These are phyloP conservation scores for Zaprionus africanus DNA, from an alignment of 1,140 invertebrate genomes.

Conservation along the genomic window DNA sequence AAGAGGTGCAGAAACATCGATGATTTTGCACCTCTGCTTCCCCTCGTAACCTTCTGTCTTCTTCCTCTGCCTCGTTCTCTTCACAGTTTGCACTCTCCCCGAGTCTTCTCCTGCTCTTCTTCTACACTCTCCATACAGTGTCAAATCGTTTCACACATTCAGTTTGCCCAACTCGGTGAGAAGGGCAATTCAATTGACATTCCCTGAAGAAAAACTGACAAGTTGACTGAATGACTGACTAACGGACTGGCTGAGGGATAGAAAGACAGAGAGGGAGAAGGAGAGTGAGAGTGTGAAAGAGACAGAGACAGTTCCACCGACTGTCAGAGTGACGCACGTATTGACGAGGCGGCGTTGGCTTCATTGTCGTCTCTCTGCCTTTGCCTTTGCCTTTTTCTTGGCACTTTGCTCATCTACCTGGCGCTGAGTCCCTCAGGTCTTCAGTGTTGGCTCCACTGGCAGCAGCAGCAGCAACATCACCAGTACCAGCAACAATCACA, in stretches of 20 bases:
- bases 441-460: background rate
- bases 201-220: slow-evolving; percentile 42
- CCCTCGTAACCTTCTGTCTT: no score
- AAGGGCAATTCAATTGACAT: slow-evolving; percentile 38
- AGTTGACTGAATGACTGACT: slow-evolving; percentile 37
- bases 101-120: no score
- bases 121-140: no score
- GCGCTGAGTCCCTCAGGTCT: slow-evolving; percentile 27
- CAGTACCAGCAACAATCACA: slow-evolving; percentile 1
- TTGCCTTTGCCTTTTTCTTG: background rate
- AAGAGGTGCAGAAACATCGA: no score
- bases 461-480: background rate
- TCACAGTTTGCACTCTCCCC: no score
- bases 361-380: slow-evolving; percentile 36
- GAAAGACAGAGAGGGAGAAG: no score
- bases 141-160: background rate
- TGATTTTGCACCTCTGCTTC: no score
- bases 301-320: background rate
- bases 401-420: slow-evolving; percentile 40
- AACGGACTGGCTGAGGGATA: slow-evolving; percentile 14
- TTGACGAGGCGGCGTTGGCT: slow-evolving; percentile 24
- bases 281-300: background rate
- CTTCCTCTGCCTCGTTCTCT: no score
- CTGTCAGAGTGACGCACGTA: slow-evolving; percentile 32
- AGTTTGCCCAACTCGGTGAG: slow-evolving; percentile 1